Evolutionary conservation across 1,140 invertebrate genomes (phyloP).

Genomic region (Diachasma alloeum): DNA sequence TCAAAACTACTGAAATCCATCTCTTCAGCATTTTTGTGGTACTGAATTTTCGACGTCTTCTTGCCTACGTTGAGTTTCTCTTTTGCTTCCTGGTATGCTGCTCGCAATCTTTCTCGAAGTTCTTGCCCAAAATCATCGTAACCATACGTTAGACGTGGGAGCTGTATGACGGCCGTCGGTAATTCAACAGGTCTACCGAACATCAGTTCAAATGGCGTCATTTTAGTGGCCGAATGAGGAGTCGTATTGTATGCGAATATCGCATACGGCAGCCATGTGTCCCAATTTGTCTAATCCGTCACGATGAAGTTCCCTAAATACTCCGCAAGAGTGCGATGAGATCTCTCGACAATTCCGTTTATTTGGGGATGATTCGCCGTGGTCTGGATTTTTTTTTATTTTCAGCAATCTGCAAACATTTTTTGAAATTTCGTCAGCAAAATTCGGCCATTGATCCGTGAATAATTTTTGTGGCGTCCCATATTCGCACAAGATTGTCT

Average conservation of each 20-base stretch:
- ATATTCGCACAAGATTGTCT: not conserved
- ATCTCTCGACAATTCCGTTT: slow-evolving; percentile 37
- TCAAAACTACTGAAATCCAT: too few relatives aligned
- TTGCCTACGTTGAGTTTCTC: not conserved
- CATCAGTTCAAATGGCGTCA: not conserved
- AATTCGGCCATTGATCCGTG: not conserved
- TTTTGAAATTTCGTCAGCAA: not conserved
- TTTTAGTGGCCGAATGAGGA: not conserved
- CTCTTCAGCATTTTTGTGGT: slow-evolving; percentile 5
- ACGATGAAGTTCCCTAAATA: too few relatives aligned
- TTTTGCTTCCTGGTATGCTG: not conserved
- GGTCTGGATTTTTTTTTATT: not conserved
- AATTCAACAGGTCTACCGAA: not conserved
- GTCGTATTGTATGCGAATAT: too few relatives aligned
- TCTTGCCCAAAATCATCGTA: not conserved
- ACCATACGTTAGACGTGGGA: too few relatives aligned
- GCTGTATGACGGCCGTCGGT: not conserved
- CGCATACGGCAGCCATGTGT: too few relatives aligned
- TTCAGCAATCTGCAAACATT: not conserved
- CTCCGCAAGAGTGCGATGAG: too few relatives aligned
- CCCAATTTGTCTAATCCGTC: too few relatives aligned
- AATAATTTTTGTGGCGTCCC: not conserved
- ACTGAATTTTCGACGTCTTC: not conserved
- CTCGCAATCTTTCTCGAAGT: not conserved
- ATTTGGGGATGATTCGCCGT: not conserved